Conservation (phyloP, 2,888 invertebrate genomes). For the Scaptodrosophila latifasciaeformis region DNA sequence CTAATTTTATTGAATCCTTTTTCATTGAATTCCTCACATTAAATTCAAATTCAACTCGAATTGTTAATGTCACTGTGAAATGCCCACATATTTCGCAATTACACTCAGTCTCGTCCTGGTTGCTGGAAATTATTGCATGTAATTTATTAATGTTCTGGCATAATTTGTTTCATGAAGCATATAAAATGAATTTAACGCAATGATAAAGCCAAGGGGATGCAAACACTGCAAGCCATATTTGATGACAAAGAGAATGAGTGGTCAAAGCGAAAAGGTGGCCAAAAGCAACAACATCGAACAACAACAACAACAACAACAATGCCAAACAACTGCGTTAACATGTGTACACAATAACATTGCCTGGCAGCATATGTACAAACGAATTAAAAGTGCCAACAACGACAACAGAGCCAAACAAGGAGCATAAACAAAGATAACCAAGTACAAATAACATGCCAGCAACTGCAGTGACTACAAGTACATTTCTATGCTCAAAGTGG, state of each 20-base stretch:
- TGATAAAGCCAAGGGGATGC: slow-evolving; percentile 12
- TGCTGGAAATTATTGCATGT: slow-evolving; percentile 31
- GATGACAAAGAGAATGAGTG: slow-evolving; percentile 3
- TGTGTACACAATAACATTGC: slow-evolving; percentile 4
- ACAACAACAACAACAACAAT: slow-evolving; percentile 23
- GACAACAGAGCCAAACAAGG: slow-evolving; percentile 12
- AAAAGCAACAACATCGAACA: neutral
- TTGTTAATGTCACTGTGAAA: slow-evolving; percentile 33
- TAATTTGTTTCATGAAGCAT: slow-evolving; percentile 48
- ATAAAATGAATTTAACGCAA: slow-evolving; percentile 52
- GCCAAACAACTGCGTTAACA: slow-evolving; percentile 15
- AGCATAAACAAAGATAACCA: slow-evolving; percentile 13
- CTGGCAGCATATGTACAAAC: slow-evolving; percentile 48
- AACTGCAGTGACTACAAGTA: slow-evolving; percentile 39
- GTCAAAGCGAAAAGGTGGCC: slow-evolving; percentile 1
- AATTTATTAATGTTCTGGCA: slow-evolving; percentile 58
- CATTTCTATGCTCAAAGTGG: no score
- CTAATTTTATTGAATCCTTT: no score
- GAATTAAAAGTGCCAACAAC: slow-evolving; percentile 46
- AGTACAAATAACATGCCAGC: slow-evolving; percentile 22
- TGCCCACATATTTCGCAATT: slow-evolving; percentile 5
- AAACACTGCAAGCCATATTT: slow-evolving; percentile 12
- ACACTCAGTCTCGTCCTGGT: no score
- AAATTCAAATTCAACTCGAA: slow-evolving; percentile 48
- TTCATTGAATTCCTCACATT: no score